phyloP scores from a whole-genome alignment of 2,888 invertebrate genomes.

The Plemyria rubiginata region DNA sequence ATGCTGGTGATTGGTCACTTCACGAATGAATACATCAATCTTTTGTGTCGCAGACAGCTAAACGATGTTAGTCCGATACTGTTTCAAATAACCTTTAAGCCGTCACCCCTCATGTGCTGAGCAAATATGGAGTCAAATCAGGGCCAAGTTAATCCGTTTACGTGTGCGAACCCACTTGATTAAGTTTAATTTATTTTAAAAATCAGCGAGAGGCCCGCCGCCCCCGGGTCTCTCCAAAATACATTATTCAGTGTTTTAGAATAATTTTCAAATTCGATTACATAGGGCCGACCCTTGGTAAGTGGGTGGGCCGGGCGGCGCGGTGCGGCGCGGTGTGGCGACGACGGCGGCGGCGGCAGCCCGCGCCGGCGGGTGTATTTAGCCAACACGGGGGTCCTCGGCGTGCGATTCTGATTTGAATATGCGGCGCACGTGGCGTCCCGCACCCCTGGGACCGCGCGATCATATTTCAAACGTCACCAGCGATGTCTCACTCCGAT shows the following conservation, averaged over 20 bases:
- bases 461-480: slow-evolving; percentile 85
- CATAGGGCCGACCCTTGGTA: slow-evolving; percentile 84
- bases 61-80: slow-evolving; percentile 65
- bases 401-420: slow-evolving; percentile 84
- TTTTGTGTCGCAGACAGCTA: slow-evolving; percentile 37
- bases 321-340: slow-evolving; percentile 28
- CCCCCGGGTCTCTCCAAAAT: slow-evolving; percentile 80
- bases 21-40: slow-evolving; percentile 20
- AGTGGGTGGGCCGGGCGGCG: slow-evolving; percentile 77
- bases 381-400: slow-evolving; percentile 84
- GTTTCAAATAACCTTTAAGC: slow-evolving; percentile 74
- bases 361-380: slow-evolving; percentile 77
- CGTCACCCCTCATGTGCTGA: slow-evolving; percentile 71
- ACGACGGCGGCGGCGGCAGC: slow-evolving; percentile 44
- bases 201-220: slow-evolving; percentile 77
- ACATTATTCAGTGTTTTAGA: slow-evolving; percentile 86
- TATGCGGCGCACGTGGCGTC: slow-evolving; percentile 82
- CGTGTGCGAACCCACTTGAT: slow-evolving; percentile 85
- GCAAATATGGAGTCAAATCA: slow-evolving; percentile 83
- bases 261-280: slow-evolving; percentile 86
- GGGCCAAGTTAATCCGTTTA: slow-evolving; percentile 84
- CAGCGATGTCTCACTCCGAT: slow-evolving; percentile 85
- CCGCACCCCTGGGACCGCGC: slow-evolving; percentile 77
- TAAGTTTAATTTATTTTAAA: slow-evolving; percentile 85
- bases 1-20: slow-evolving; percentile 15